Percentiles rank a stretch among this genome's conserved stretches.
phyloP scores from a whole-genome alignment of 2,797 vertebrate genomes.

The Smutsia gigantea region DNA sequence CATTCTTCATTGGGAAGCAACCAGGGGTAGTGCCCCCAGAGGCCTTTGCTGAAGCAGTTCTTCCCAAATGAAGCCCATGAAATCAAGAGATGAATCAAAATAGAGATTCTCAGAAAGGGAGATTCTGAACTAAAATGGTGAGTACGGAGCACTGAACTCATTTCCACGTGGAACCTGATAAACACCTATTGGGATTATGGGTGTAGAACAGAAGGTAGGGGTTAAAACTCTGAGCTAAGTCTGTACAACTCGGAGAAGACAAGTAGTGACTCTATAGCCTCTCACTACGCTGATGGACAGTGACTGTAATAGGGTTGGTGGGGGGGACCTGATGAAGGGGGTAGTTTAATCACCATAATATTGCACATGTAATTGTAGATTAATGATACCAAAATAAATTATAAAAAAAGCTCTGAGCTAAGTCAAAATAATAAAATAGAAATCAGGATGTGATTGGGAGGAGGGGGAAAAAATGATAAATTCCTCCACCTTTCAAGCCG shows the following conservation, averaged over 20 bases:
- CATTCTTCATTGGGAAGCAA: conserved; percentile 12
- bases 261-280: too few species aligned
- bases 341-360: too few species aligned
- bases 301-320: too few species aligned
- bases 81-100: background rate
- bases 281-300: too few species aligned
- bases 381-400: too few species aligned
- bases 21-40: fast-evolving
- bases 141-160: background rate
- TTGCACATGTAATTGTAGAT: too few species aligned
- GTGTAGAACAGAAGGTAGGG: background rate
- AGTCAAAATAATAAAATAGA: background rate
- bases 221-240: background rate
- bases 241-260: background rate
- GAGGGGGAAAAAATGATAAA: background rate
- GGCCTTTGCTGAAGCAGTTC: background rate
- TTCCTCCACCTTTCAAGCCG: background rate
- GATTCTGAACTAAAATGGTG: background rate
- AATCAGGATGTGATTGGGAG: background rate
- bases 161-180: background rate
- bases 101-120: background rate
- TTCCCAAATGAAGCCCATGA: background rate
- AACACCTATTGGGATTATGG: background rate
- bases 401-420: background rate
- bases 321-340: too few species aligned